These are phyloP conservation scores for Drosophila lini DNA, from an alignment of 1,140 invertebrate genomes.

Conservation along the genomic window DNA sequence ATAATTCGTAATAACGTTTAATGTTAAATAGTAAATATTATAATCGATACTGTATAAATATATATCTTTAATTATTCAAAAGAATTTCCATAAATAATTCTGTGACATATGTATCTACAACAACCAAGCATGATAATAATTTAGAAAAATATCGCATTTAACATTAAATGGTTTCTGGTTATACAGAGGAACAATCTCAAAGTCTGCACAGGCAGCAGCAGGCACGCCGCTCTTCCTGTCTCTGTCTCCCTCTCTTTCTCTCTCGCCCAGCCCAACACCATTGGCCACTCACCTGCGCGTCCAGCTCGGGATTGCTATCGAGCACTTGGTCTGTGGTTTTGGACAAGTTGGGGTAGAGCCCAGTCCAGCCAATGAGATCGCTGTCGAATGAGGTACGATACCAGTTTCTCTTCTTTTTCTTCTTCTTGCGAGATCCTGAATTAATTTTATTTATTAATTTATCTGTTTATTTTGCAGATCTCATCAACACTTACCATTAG, in stretches of 20 bases:
- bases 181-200: constrained; percentile 25
- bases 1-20: background rate
- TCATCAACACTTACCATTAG: background rate
- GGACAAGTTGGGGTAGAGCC: constrained; percentile 36
- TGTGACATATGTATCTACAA: too few relatives aligned
- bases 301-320: constrained; percentile 40
- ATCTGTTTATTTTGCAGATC: too few relatives aligned
- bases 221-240: background rate
- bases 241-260: background rate
- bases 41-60: too few relatives aligned
- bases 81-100: too few relatives aligned
- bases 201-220: background rate
- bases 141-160: too few relatives aligned
- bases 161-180: background rate
- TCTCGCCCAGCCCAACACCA: background rate
- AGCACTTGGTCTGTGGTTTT: background rate
- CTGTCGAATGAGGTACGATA: constrained; percentile 1
- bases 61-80: too few relatives aligned
- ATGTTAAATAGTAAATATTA: too few relatives aligned
- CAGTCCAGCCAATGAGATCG: constrained; percentile 43
- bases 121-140: too few relatives aligned
- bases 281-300: constrained; percentile 44
- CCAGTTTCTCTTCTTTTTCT: background rate
- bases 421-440: background rate
- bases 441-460: background rate